Conservation (phyloP, 2,888 invertebrate species). For the Catocala fraxini region DNA sequence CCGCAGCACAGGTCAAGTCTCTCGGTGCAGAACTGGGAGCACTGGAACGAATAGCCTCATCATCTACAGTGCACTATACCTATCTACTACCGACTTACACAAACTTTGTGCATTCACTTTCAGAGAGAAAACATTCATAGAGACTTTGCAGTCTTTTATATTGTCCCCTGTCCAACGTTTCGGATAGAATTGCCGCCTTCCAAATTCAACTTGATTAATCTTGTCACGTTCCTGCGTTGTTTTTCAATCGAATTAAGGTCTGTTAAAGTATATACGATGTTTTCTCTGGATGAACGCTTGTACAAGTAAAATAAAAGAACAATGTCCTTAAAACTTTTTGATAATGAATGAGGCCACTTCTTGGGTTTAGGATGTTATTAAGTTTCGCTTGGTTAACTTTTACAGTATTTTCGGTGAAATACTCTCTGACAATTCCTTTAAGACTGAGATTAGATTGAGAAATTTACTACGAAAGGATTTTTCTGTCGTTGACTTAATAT, state of each 20-base stretch:
- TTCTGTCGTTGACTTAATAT: too few relatives aligned
- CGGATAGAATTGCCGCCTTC: conserved; percentile 8
- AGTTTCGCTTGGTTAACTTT: background rate
- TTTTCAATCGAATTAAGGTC: conserved; percentile 32
- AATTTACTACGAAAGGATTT: too few relatives aligned
- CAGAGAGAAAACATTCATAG: conserved; percentile 18
- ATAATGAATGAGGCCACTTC: background rate
- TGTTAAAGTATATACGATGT: conserved; percentile 10
- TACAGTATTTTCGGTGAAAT: background rate
- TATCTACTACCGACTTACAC: conserved; percentile 16
- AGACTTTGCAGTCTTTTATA: conserved; percentile 1
- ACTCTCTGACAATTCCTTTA: background rate
- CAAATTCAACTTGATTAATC: conserved; percentile 34
- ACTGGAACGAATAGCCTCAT: conserved; percentile 58
- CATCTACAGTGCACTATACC: conserved; percentile 47
- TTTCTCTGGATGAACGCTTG: background rate
- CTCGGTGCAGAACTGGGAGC: conserved; percentile 13
- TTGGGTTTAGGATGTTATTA: background rate
- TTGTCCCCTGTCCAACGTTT: conserved; percentile 9
- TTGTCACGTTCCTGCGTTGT: conserved; percentile 34
- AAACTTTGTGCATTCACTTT: conserved; percentile 6
- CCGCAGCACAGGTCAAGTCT: conserved; percentile 35
- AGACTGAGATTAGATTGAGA: background rate
- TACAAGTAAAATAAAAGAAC: conserved; percentile 10
- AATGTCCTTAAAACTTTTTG: conserved; percentile 2